These are phyloP conservation scores for Heterodera filipjevi DNA, from an alignment of 2,888 invertebrate genomes.

Conservation along the genomic window DNA sequence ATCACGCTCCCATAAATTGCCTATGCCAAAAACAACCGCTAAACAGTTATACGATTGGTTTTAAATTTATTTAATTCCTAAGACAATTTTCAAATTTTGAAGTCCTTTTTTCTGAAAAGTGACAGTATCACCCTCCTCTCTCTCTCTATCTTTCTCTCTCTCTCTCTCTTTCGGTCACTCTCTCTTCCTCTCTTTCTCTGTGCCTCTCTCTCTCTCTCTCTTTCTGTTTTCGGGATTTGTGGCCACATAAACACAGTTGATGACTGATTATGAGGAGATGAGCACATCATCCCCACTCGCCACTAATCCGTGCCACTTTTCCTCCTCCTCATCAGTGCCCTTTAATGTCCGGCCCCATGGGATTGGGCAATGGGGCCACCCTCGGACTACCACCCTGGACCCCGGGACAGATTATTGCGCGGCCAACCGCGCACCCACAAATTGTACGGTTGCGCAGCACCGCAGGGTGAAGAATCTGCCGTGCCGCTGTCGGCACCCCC, in stretches of 20 bases:
- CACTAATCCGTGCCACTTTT: background rate
- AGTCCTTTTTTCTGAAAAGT: too few relatives aligned
- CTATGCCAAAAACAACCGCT: too few relatives aligned
- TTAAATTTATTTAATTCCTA: too few relatives aligned
- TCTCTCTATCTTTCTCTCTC: too few relatives aligned
- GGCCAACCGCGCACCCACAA: background rate
- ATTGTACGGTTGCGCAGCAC: background rate
- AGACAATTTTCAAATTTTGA: too few relatives aligned
- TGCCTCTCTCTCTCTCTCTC: too few relatives aligned
- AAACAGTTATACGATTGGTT: too few relatives aligned
- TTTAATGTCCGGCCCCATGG: background rate
- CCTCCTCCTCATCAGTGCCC: background rate
- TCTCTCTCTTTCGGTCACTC: too few relatives aligned
- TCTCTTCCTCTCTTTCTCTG: too few relatives aligned
- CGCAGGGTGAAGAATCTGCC: background rate
- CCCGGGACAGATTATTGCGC: constrained; percentile 5
- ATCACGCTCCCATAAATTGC: too few relatives aligned
- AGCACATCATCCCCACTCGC: background rate
- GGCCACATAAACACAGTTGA: background rate
- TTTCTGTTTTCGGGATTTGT: background rate
- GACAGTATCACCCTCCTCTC: too few relatives aligned
- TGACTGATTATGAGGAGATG: background rate
- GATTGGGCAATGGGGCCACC: background rate
- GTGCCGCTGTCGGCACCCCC: background rate
- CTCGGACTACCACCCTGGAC: background rate